Conservation (phyloP, 2,888 invertebrate species). For the Diarsia rubi region DNA sequence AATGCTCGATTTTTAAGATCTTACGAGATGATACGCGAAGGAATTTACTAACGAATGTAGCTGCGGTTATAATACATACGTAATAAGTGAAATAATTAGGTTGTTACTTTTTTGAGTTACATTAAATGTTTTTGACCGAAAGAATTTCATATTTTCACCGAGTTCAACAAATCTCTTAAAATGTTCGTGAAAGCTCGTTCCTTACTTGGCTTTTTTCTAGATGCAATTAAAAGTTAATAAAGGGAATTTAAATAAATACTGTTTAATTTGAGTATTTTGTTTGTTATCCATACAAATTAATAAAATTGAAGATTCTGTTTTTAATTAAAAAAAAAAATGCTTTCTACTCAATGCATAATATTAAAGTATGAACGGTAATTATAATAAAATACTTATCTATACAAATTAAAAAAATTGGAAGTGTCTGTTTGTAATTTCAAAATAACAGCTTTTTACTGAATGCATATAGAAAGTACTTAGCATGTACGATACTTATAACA, state of each 20-base stretch:
- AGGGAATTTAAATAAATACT: neutral
- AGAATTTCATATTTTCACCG: slow-evolving; percentile 7
- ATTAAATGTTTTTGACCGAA: slow-evolving; percentile 35
- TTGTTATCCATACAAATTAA: no score
- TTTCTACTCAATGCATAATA: no score
- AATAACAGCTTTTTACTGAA: no score
- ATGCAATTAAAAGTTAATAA: neutral
- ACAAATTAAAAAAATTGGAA: no score
- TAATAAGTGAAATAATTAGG: slow-evolving; percentile 64
- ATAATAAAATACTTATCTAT: no score
- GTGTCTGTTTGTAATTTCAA: no score
- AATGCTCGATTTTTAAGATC: slow-evolving; percentile 65
- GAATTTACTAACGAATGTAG: slow-evolving; percentile 68
- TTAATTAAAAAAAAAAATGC: no score
- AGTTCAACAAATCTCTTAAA: slow-evolving; percentile 10
- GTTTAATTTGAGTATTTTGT: neutral
- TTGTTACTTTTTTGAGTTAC: slow-evolving; percentile 47
- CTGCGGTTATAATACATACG: slow-evolving; percentile 58
- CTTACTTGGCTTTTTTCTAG: neutral
- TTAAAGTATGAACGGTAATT: no score
- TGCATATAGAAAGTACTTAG: no score
- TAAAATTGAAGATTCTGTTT: no score
- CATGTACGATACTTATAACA: no score
- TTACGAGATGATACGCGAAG: slow-evolving; percentile 58
- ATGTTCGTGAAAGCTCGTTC: slow-evolving; percentile 1